Evolutionary conservation across 2,113 vertebrate species (phyloP), one percentile per base, ranked within the genome.

Genomic region (Boulengeromyrus knoepffleri): DNA sequence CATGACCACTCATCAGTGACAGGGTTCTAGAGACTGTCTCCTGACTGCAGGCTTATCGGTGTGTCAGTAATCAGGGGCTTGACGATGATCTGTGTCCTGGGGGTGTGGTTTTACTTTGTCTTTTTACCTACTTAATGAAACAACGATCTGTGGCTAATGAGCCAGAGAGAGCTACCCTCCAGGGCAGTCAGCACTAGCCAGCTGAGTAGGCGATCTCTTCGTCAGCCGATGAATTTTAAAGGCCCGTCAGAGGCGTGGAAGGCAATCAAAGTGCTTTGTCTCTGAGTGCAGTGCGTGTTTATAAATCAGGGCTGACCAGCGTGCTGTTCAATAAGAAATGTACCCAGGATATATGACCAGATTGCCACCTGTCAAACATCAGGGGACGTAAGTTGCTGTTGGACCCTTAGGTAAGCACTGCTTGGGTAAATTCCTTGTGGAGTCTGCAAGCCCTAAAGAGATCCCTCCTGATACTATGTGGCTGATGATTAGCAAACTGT

Each of bases 101-200:
- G 88, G 45, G 88, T 31, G n/a, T 85, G 77, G 31, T 45, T 24
- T 70, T 88, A 46, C 87, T 88, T 58, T 49, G 15, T 88, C 88
- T 74, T 58, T 88, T 88, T 58, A 74, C 58, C 45, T 66, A 88
- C 21, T 46, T 46, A 47, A 88, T 66, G 88, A 88, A 66, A 74
- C 58, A 66, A 74, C 27, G 45, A 77, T 47, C 45, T 9, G n/a
- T 2, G 19, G 62, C 42, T 88, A 88, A 88, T 88, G 88, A 88
- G 88, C 45, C 62, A 46, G 62, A 88, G 56, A 49, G 31, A 49
- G 24, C 15, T 10, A 31, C 45, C 58, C 58, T 36, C 53, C 24
- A 47, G 58, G 62, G 45, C 39, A 45, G 42, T 17, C 12, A 17
- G 45, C 62, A 36, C 15, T 31, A 74, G 58, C 50, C 87, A 49